A percentile compares a stretch with the other conserved stretches of the same genome.
phyloP scores from a whole-genome alignment of 2,888 invertebrate species.

The Vanessa cardui region DNA sequence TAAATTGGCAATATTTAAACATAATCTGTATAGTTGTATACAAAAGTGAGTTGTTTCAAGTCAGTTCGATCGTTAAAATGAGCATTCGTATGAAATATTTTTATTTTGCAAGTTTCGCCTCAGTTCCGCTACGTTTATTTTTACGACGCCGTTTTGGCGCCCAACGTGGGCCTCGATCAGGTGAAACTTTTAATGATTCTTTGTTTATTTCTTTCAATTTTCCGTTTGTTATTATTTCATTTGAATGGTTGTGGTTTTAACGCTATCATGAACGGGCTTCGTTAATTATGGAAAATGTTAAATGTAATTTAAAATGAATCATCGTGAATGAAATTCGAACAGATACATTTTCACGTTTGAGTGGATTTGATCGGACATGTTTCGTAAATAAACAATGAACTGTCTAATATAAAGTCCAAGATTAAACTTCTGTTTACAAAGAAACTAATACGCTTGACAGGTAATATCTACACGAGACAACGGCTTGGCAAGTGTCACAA shows the following conservation, averaged over 20 bases:
- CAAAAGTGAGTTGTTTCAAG: conserved; percentile 11
- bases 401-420: conserved; percentile 15
- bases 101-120: conserved; percentile 32
- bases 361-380: not conserved
- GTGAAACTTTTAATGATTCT: conserved; percentile 26
- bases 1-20: conserved; percentile 14
- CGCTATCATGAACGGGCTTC: not conserved
- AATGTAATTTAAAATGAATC: too few species aligned
- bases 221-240: not conserved
- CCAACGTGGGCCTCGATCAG: conserved; percentile 32
- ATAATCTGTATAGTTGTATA: conserved; percentile 21
- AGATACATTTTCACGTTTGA: too few species aligned
- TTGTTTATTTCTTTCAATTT: conserved; percentile 13
- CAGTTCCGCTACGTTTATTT: conserved; percentile 33
- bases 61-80: conserved; percentile 18
- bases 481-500: conserved; percentile 35
- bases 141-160: conserved; percentile 36
- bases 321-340: too few species aligned
- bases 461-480: conserved; percentile 25
- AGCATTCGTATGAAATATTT: conserved; percentile 34
- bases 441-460: conserved; percentile 25
- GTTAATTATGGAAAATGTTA: not conserved
- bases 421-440: conserved; percentile 26
- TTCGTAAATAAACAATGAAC: conserved; percentile 15
- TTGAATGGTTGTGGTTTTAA: not conserved